Evolutionary conservation across 2,888 invertebrate species (phyloP), one percentile per base, ranked within the genome.

Genomic region (Drosophila pseudotalamancana): DNA sequence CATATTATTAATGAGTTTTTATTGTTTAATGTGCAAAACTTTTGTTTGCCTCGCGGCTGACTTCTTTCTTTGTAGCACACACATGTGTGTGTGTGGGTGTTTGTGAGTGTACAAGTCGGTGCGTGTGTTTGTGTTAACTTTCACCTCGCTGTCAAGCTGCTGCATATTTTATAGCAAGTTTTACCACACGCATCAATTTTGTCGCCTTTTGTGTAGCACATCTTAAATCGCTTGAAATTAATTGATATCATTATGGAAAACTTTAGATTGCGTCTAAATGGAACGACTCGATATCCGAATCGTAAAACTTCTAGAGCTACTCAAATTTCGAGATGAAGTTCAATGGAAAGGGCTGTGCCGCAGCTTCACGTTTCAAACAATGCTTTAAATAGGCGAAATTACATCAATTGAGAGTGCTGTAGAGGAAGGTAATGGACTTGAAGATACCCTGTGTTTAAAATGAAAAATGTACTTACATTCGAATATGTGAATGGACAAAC

Each of bases 1-100:
- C 82, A 86, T 80, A 77, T 80, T 83, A 86, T 83, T 86, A 83
- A 83, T 83, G 83, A 86, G 86, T 80, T 83, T 86, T 83, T 83
- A 83, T 83, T 83, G 86, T 83, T 76, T 72, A 82, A 82, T 68
- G 85, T 55, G 71, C 50, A 65, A 69, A 77, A 85, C 50, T 61
- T 77, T 64, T 74, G 37, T 67, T 14, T 32, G 65, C 67, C 79
- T 79, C 42, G 66, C 72, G 76, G 83, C 53, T n/a, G 57, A 61
- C 61, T 62, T 59, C 27, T 35, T 25, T 49, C 23, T 35, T 18
- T 49, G 25, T 1, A 6, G 32, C 29, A 34, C 35, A 29, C 34
- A 23, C 12, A 37, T 16, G 18, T 23, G 27, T n/a, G 12, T 21
- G 25, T 12, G 11, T 39, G 16, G 8, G 18, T 8, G 8, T 18